Evolutionary conservation across 2,797 vertebrate species (phyloP).

Genomic region (Pseudotriccus pelzelni): DNA sequence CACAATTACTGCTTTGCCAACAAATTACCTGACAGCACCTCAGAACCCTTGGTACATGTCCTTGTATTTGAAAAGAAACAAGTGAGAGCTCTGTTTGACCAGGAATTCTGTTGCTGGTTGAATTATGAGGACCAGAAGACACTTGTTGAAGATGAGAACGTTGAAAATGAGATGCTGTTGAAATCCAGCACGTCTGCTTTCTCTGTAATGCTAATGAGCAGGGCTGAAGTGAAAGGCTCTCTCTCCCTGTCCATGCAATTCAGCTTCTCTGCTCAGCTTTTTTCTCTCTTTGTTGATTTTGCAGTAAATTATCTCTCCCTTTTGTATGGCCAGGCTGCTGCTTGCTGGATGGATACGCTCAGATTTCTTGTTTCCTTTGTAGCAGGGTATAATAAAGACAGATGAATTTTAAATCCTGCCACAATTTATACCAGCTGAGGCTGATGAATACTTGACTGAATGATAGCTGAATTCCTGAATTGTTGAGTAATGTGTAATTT

Average conservation of each 20-base stretch:
- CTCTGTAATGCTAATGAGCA: neutral
- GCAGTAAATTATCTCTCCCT: constrained; percentile 64
- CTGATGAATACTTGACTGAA: constrained; percentile 61
- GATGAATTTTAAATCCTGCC: constrained; percentile 59
- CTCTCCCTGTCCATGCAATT: constrained; percentile 28
- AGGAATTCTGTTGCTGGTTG: neutral
- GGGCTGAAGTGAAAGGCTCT: constrained; percentile 18
- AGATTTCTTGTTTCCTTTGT: constrained; percentile 59
- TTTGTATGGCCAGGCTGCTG: constrained; percentile 58
- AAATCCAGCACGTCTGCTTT: neutral
- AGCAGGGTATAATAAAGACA: constrained; percentile 68
- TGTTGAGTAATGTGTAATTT: constrained; percentile 51
- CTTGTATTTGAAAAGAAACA: neutral
- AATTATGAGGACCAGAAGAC: neutral
- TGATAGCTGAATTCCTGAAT: constrained; percentile 40
- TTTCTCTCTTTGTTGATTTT: constrained; percentile 53
- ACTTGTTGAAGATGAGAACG: too few relatives aligned
- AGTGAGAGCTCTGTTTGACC: neutral
- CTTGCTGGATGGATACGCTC: constrained; percentile 66
- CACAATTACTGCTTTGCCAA: neutral
- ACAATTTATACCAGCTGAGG: constrained; percentile 59
- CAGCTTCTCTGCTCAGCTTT: constrained; percentile 44
- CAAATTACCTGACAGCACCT: neutral
- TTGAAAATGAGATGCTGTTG: neutral
- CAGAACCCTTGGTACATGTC: neutral